Base-by-base conservation (phyloP, 2,113 vertebrate genomes). In the Caracal caracal region DNA sequence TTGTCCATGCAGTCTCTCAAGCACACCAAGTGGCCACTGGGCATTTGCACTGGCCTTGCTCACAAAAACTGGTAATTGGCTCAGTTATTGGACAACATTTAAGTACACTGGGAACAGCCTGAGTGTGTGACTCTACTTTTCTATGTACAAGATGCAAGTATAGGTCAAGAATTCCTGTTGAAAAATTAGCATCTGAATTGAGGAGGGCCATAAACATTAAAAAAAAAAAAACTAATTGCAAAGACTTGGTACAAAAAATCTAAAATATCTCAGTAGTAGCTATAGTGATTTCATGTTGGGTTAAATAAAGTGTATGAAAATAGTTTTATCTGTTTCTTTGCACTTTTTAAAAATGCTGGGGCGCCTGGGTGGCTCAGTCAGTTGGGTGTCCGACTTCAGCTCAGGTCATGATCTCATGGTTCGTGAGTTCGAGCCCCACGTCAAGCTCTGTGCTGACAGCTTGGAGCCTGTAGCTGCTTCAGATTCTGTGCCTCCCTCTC, bases 1-100 rank as follows among this genome's bases (percentile, higher is more conserved):
- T 0, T 10, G 17, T 26, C 12, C 19, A 3, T 28, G 1, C 0
- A 4, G 15, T 33, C 10, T 3, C 61, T 63, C 61, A 26, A 63
- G 26, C 61, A 30, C 61, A 75, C 73, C 73, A 47, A 30, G 11
- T 0, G 2, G 22, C 0, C 7, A 0, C 1, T 20, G 15, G 47
- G 5, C 28, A 8, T 37, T 66, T 13, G 10, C 3, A 6, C 13
- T 2, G 7, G 3, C 6, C 30, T n/a, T 83, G 59, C 10, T 49
- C 11, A 4, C 0, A 6, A 53, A 90, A 80, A 17, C 10, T 2
- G 0, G 22, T 61, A 19, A 88, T 0, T 37, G 35, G 49, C 26
- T 49, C 13, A 2, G 10, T 63, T 83, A 40, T 9, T 35, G 22
- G 24, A 13, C n/a, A 40, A 35, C 10, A 28, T 65, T 86, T 26